These are phyloP conservation scores for Anas platyrhynchos DNA, from an alignment of 2,113 vertebrate genomes.

Conservation along the genomic window DNA sequence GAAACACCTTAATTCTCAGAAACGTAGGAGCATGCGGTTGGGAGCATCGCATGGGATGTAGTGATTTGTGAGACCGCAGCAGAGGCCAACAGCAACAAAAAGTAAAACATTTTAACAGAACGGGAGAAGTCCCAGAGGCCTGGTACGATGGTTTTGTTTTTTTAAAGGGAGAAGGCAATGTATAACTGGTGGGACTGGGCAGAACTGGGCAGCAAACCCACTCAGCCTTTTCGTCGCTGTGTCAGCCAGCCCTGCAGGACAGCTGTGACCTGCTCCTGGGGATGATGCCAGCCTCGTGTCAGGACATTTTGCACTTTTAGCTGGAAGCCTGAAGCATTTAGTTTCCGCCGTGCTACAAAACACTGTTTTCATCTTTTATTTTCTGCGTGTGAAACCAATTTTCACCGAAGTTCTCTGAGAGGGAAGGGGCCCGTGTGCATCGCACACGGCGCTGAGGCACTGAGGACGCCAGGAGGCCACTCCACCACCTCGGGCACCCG, in stretches of 20 bases:
- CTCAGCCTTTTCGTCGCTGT: rapidly evolving
- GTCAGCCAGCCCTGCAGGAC: rapidly evolving
- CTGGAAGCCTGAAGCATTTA: background rate
- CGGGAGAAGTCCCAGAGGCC: background rate
- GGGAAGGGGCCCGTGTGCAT: too few relatives aligned
- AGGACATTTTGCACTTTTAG: background rate
- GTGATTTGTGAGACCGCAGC: background rate
- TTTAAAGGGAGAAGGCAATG: background rate
- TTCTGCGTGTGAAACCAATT: background rate
- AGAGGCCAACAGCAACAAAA: background rate
- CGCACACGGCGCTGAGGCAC: background rate
- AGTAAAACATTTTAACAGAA: background rate
- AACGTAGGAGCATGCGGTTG: background rate
- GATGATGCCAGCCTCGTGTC: rapidly evolving
- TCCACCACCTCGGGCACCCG: too few relatives aligned
- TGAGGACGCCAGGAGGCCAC: background rate
- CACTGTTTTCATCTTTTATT: background rate
- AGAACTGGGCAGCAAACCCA: background rate
- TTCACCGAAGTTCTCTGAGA: background rate
- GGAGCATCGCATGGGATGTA: background rate
- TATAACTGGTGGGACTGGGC: background rate
- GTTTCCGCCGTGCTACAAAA: background rate
- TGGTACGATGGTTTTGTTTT: rapidly evolving
- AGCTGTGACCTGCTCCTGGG: rapidly evolving
- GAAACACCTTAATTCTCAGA: background rate